Conservation (phyloP, 1,140 invertebrate genomes). For the Megathymus violae region DNA sequence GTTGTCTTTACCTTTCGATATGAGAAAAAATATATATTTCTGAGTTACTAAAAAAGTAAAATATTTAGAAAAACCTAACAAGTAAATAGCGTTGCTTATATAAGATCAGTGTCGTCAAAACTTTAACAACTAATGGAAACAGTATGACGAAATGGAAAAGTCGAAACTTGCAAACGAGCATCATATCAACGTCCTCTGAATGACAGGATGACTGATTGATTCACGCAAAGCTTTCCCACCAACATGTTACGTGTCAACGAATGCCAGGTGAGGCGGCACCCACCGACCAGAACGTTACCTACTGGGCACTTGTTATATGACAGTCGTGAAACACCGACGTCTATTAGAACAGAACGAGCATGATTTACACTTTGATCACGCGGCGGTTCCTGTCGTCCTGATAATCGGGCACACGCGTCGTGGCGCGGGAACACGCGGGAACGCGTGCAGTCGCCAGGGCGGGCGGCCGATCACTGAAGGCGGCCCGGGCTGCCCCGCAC, state of each 20-base stretch:
- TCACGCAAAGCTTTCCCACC: slow-evolving; percentile 34
- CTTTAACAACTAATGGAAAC: not conserved
- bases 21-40: not conserved
- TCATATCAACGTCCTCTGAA: slow-evolving; percentile 38
- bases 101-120: slow-evolving; percentile 23
- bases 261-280: slow-evolving; percentile 26
- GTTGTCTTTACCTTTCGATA: not conserved
- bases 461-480: slow-evolving; percentile 71
- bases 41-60: not conserved
- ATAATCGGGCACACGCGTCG: slow-evolving; percentile 52
- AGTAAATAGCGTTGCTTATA: slow-evolving; percentile 35
- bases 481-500: slow-evolving; percentile 54
- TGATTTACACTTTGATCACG: slow-evolving; percentile 43
- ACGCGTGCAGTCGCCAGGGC: slow-evolving; percentile 62
- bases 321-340: slow-evolving; percentile 15
- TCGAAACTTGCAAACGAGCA: slow-evolving; percentile 17
- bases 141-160: slow-evolving; percentile 25
- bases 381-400: slow-evolving; percentile 48
- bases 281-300: no score
- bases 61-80: no score
- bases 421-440: slow-evolving; percentile 37
- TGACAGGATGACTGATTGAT: slow-evolving; percentile 53
- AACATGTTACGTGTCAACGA: slow-evolving; percentile 29
- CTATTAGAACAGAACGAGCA: slow-evolving; percentile 12
- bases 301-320: no score